Evolutionary conservation across 2,888 invertebrate genomes (phyloP), one percentile per base, ranked within the genome.

Genomic region (Drosophila sordidapex): DNA sequence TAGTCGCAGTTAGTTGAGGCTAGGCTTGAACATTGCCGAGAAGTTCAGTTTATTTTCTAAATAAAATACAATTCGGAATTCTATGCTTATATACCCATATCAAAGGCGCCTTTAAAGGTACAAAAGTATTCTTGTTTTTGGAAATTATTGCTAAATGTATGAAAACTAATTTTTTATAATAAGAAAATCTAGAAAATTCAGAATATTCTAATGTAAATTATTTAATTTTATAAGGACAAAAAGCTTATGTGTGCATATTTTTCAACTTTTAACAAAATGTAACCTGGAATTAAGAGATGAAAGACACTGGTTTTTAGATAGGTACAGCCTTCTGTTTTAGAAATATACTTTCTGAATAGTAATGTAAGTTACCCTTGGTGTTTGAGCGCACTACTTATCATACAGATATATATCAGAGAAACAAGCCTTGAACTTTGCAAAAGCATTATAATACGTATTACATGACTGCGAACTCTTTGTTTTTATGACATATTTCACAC

Each of bases 151-250:
- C n/a, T 11, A 43, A 43, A 43, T 43, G 0, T 43, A 43, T n/a
- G 40, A 11, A 43, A n/a, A 11, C 10, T 2, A n/a, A 11, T n/a
- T 11, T 43, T 2, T 43, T 3, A 5, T n/a, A 11, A n/a, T 43
- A 0, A 11, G 0, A n/a, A n/a, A n/a, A n/a, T 21, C 1, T 13
- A 43, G 6, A 21, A 21, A 13, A 13, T 43, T 1, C 11, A 0
- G 6, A 13, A 7, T 7, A 21, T 21, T 29, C 0, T 29, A 29
- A 29, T 1, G 29, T 29, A 29, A 29, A 1, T 1, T 29, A 29
- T 0, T 29, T 29, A 29, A 29, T 1, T 29, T 1, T 29, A 29
- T 7, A 2, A n/a, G n/a, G n/a, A n/a, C n/a, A n/a, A n/a, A n/a
- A n/a, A n/a, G n/a, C n/a, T n/a, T n/a, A n/a, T n/a, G 27, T 0